A percentile compares a stretch with the other conserved stretches of the same genome.
Conservation (phyloP, 2,888 invertebrate species). For the Pammene aurita region DNA sequence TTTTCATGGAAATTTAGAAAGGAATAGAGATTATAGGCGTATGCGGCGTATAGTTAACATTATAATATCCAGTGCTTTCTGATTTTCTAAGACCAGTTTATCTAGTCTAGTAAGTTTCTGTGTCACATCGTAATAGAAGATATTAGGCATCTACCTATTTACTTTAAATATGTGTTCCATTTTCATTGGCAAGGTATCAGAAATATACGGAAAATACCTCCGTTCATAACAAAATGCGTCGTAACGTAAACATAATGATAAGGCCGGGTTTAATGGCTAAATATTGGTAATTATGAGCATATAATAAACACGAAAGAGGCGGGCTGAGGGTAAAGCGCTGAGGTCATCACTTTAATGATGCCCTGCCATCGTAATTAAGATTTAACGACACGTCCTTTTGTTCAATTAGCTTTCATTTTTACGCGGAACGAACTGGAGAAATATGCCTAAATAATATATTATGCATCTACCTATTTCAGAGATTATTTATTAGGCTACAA, state of each 20-base stretch:
- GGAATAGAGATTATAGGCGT: too few relatives aligned
- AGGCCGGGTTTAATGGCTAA: conserved; percentile 48
- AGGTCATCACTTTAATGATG: conserved; percentile 63
- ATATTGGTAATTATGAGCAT: conserved; percentile 54
- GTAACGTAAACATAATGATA: conserved; percentile 46
- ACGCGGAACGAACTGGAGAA: background rate
- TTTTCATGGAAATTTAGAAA: too few relatives aligned
- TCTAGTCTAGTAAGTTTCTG: too few relatives aligned
- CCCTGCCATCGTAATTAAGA: conserved; percentile 65
- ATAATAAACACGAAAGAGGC: conserved; percentile 54
- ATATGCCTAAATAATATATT: background rate
- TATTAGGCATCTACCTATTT: background rate
- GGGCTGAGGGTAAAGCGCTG: conserved; percentile 49
- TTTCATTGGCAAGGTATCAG: conserved; percentile 17
- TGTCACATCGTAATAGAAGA: too few relatives aligned
- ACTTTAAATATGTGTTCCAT: background rate
- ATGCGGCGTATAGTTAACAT: too few relatives aligned
- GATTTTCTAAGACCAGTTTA: too few relatives aligned
- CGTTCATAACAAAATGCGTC: conserved; percentile 19
- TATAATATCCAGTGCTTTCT: too few relatives aligned
- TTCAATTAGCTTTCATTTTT: conserved; percentile 44
- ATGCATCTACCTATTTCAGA: too few relatives aligned
- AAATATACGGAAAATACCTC: background rate
- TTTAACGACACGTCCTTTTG: conserved; percentile 66
- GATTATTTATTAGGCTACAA: too few relatives aligned